Conservation (phyloP, 2,113 vertebrate species). For the Lophochroa leadbeateri region DNA sequence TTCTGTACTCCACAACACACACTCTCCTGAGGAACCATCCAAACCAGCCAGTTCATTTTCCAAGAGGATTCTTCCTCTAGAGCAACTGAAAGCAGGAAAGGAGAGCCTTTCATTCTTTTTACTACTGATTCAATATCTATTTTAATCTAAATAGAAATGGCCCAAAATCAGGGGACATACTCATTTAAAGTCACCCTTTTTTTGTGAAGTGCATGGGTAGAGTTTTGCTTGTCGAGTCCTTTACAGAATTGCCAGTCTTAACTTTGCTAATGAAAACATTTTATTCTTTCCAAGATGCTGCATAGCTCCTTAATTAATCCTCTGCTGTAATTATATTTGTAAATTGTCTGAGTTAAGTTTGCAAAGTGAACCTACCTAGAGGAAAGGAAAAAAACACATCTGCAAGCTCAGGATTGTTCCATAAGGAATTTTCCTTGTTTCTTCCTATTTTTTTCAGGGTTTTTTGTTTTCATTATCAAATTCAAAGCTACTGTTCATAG, state of each 20-base stretch:
- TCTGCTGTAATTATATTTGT: constrained; percentile 36
- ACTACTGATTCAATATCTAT: background rate
- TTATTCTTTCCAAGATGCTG: background rate
- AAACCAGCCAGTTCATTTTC: background rate
- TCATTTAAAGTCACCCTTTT: background rate
- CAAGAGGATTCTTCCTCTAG: background rate
- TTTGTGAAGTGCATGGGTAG: background rate
- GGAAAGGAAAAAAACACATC: background rate
- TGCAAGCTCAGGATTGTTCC: constrained; percentile 22
- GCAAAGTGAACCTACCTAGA: background rate
- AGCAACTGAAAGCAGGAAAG: background rate
- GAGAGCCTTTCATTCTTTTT: background rate
- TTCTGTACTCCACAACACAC: fast-evolving
- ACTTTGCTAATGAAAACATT: constrained; percentile 21
- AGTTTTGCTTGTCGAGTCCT: background rate
- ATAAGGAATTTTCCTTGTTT: background rate
- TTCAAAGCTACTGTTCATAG: constrained; percentile 32
- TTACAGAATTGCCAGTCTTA: background rate
- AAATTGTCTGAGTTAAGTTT: constrained; percentile 27
- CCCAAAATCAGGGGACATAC: background rate
- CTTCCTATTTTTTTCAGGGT: background rate
- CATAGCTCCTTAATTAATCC: constrained; percentile 30
- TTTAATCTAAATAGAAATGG: background rate
- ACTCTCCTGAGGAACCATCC: background rate
- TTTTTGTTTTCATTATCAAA: constrained; percentile 9